Evolutionary conservation across 2,888 invertebrate genomes (phyloP).

Genomic region (Athetis lepigone): DNA sequence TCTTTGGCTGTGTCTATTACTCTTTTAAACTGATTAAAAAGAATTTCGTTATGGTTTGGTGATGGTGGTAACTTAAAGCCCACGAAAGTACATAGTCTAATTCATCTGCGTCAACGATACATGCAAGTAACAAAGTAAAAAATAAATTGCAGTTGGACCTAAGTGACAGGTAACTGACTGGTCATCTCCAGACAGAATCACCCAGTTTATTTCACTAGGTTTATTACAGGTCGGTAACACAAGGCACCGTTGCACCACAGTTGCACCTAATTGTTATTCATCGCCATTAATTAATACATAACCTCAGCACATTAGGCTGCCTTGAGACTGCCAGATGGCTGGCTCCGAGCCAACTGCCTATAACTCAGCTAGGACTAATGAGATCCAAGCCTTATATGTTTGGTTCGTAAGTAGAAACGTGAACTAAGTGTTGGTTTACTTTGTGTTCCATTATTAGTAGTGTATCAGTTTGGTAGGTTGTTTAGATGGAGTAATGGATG

Average conservation of each 20-base stretch:
- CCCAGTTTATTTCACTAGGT: too few relatives aligned
- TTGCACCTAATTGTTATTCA: constrained; percentile 44
- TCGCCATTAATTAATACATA: constrained; percentile 45
- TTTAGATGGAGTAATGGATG: neutral
- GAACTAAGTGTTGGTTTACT: constrained; percentile 10
- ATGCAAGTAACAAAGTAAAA: too few relatives aligned
- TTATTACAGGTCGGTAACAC: neutral
- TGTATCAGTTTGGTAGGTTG: neutral
- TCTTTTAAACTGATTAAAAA: too few relatives aligned
- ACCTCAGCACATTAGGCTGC: constrained; percentile 42
- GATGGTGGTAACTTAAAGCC: too few relatives aligned
- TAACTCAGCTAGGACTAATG: constrained; percentile 23
- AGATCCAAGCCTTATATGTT: constrained; percentile 19
- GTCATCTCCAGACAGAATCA: too few relatives aligned
- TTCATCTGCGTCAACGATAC: too few relatives aligned
- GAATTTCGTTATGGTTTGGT: too few relatives aligned
- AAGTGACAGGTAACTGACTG: too few relatives aligned
- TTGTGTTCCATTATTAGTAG: neutral
- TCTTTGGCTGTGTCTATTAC: too few relatives aligned
- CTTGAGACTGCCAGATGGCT: constrained; percentile 43
- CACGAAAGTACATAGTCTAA: too few relatives aligned
- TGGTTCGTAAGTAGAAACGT: constrained; percentile 5
- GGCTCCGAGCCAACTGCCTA: constrained; percentile 46
- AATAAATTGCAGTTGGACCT: too few relatives aligned
- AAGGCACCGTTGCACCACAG: constrained; percentile 36